phyloP scores from a whole-genome alignment of 2,113 vertebrate species.

The Nerophis lumbriciformis region DNA sequence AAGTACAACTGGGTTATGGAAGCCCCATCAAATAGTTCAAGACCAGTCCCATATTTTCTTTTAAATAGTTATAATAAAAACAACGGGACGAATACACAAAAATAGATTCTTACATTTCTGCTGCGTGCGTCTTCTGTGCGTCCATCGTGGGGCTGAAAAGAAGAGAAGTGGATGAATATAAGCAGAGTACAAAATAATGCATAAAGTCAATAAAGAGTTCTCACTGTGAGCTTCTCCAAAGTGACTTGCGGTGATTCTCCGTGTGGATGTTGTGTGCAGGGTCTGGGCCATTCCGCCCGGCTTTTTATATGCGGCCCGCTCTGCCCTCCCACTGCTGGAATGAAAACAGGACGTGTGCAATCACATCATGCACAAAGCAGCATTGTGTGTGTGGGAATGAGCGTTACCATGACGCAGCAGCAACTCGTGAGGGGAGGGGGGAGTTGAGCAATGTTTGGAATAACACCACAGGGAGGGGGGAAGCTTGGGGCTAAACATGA shows the following conservation, averaged over 20 bases:
- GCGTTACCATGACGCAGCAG: conserved; percentile 1
- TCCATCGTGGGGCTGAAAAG: neutral
- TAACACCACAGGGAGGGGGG: conserved; percentile 19
- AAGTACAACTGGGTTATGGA: too few species aligned
- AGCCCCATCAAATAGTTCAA: too few species aligned
- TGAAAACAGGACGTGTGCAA: conserved; percentile 1
- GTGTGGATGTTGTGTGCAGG: neutral
- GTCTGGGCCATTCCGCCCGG: neutral
- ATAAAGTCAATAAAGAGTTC: too few species aligned
- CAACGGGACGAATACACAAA: too few species aligned
- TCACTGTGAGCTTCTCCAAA: neutral
- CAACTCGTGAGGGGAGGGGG: conserved; percentile 5
- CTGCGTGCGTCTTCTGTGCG: neutral
- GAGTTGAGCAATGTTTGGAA: conserved; percentile 17
- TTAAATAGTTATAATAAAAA: too few species aligned
- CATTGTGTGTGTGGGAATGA: neutral
- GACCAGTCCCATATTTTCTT: too few species aligned
- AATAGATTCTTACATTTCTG: neutral
- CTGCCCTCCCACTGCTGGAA: neutral
- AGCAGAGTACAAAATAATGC: too few species aligned
- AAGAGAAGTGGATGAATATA: too few species aligned
- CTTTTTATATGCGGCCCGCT: conserved; percentile 1
- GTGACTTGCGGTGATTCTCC: neutral
- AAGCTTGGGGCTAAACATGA: conserved; percentile 33
- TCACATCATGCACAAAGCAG: neutral